Conservation (phyloP, 2,888 invertebrate species). For the Pandemis heparana region DNA sequence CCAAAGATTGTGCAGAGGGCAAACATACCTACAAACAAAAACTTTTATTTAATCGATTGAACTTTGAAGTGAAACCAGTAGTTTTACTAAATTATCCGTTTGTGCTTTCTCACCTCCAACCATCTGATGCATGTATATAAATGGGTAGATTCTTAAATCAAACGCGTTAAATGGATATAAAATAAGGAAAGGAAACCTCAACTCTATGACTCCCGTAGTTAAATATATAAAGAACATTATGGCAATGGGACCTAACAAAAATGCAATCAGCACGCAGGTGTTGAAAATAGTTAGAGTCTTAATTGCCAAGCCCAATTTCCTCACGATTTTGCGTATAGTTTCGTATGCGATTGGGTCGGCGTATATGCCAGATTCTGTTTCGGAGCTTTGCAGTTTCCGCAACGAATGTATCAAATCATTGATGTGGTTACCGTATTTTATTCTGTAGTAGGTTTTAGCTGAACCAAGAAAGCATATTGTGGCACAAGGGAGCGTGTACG, state of each 20-base stretch:
- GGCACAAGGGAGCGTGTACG: slow-evolving; percentile 57
- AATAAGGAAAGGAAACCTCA: slow-evolving; percentile 57
- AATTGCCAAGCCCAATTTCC: slow-evolving; percentile 47
- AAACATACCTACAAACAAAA: slow-evolving; percentile 45
- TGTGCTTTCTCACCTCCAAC: slow-evolving; percentile 11
- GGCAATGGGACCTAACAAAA: slow-evolving; percentile 53
- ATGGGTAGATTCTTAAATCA: slow-evolving; percentile 54
- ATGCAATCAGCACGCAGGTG: slow-evolving; percentile 46
- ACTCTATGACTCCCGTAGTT: slow-evolving; percentile 52
- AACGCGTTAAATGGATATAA: slow-evolving; percentile 63
- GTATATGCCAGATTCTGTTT: slow-evolving; percentile 9
- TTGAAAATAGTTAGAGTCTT: slow-evolving; percentile 46
- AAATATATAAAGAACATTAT: slow-evolving; percentile 52
- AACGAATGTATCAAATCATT: slow-evolving; percentile 52
- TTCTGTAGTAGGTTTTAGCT: slow-evolving; percentile 54
- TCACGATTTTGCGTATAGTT: slow-evolving; percentile 45
- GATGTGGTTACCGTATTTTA: slow-evolving; percentile 51
- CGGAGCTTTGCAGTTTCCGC: slow-evolving; percentile 44
- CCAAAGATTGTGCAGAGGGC: slow-evolving; percentile 55
- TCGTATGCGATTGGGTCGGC: slow-evolving; percentile 36
- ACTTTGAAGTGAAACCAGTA: background rate
- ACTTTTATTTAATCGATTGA: background rate
- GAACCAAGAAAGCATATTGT: slow-evolving; percentile 54
- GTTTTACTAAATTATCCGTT: background rate
- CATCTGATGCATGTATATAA: slow-evolving; percentile 48